A percentile compares a stretch with the other conserved stretches of the same genome.
phyloP scores from a whole-genome alignment of 2,888 invertebrate species.

The Heterodera filipjevi region DNA sequence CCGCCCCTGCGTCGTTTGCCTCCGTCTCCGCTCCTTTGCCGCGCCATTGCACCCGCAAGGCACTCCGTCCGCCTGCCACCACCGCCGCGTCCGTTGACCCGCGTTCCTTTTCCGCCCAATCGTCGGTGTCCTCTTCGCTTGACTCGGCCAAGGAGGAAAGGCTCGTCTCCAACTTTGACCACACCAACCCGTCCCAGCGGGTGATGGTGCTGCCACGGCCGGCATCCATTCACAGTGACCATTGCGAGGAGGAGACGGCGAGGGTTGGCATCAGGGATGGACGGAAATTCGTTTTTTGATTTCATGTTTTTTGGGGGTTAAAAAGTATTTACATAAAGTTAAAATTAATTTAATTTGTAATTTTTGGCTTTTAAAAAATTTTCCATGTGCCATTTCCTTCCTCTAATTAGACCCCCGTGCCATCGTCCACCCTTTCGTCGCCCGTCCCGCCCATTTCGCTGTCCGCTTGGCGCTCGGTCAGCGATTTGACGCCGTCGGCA shows the following conservation, averaged over 20 bases:
- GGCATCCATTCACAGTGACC: not conserved
- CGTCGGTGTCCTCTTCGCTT: slow-evolving; percentile 32
- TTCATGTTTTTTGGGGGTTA: not conserved
- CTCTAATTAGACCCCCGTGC: not conserved
- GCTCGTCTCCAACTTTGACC: slow-evolving; percentile 31
- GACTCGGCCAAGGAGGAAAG: slow-evolving; percentile 36
- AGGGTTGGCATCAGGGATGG: not conserved
- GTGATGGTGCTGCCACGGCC: slow-evolving; percentile 31
- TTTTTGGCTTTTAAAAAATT: no score
- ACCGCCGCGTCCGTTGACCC: slow-evolving; percentile 13
- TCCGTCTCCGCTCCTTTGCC: not conserved
- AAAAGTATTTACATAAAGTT: no score
- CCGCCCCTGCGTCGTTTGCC: not conserved
- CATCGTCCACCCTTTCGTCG: not conserved
- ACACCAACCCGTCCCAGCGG: slow-evolving; percentile 12
- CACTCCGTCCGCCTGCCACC: not conserved
- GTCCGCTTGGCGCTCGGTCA: slow-evolving; percentile 31
- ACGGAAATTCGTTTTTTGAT: not conserved
- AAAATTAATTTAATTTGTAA: no score
- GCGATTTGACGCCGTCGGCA: slow-evolving; percentile 26
- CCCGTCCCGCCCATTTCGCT: slow-evolving; percentile 5
- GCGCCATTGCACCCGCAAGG: not conserved
- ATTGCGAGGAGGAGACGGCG: not conserved
- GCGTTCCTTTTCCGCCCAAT: slow-evolving; percentile 15
- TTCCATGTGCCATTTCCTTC: not conserved